Conservation (phyloP, 2,113 vertebrate species). For the Corvus cornix region DNA sequence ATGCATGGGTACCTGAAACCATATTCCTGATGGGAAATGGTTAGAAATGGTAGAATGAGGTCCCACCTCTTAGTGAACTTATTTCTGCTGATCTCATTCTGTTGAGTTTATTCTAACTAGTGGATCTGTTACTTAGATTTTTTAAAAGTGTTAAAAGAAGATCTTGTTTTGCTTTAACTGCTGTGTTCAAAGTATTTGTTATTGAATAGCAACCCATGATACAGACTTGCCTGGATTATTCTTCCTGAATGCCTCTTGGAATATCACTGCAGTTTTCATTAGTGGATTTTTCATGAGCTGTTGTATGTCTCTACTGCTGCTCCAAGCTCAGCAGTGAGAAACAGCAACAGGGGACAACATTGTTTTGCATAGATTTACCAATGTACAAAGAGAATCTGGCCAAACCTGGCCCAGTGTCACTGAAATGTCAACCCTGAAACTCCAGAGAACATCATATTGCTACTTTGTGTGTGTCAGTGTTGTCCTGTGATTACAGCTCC, state of each 20-base stretch:
- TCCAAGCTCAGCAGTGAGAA: neutral
- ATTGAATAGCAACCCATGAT: neutral
- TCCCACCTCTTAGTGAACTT: neutral
- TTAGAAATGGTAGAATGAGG: neutral
- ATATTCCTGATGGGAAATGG: neutral
- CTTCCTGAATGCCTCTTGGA: neutral
- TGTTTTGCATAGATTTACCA: neutral
- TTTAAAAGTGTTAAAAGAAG: neutral
- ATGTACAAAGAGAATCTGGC: neutral
- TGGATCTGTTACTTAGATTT: neutral
- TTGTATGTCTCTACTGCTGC: neutral
- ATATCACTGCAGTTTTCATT: neutral
- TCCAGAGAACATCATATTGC: neutral
- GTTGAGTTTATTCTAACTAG: neutral
- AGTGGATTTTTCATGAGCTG: neutral
- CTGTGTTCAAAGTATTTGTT: neutral
- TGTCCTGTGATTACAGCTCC: neutral
- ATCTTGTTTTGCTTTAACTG: neutral
- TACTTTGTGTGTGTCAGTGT: neutral
- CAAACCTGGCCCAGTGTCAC: neutral
- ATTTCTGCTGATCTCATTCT: neutral
- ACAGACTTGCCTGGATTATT: neutral
- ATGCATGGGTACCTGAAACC: fast-evolving
- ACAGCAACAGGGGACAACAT: neutral
- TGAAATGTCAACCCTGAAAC: neutral